A percentile compares a stretch with the other conserved stretches of the same genome.
Conservation (phyloP, 1,140 invertebrate species). For the Eumeta japonica region DNA sequence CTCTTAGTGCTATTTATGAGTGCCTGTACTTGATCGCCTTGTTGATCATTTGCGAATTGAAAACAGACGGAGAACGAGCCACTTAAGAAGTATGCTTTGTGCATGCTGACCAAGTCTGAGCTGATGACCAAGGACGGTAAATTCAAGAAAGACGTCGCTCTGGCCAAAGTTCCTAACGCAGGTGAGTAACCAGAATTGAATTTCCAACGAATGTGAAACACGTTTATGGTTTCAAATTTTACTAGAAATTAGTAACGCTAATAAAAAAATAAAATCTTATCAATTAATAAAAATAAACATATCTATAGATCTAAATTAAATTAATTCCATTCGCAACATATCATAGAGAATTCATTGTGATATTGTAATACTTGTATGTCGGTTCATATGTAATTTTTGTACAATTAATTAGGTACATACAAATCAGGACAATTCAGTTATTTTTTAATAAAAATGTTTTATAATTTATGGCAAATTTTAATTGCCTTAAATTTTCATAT, state of each 20-base stretch:
- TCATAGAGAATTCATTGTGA: no score
- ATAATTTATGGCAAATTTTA: no score
- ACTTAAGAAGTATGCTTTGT: conserved; percentile 47
- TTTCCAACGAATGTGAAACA: neutral
- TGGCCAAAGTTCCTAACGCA: conserved; percentile 45
- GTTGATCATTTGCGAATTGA: neutral
- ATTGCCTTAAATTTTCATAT: no score
- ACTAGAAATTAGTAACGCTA: neutral
- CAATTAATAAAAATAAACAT: neutral
- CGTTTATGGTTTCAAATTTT: neutral
- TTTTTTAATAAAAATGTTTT: no score
- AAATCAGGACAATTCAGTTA: no score
- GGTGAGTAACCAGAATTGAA: conserved; percentile 26
- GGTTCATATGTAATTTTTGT: no score
- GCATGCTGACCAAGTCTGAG: conserved; percentile 50
- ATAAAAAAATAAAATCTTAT: neutral
- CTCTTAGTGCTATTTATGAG: no score
- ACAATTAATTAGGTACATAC: no score
- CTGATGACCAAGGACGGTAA: conserved; percentile 56
- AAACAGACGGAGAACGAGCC: conserved; percentile 41
- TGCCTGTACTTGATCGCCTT: no score
- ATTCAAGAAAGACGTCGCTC: conserved; percentile 53
- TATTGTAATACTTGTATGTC: no score
- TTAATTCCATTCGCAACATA: no score
- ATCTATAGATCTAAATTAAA: no score